These are phyloP conservation scores for Lycophotia porphyrea DNA, from an alignment of 2,888 invertebrate genomes.

Conservation along the genomic window DNA sequence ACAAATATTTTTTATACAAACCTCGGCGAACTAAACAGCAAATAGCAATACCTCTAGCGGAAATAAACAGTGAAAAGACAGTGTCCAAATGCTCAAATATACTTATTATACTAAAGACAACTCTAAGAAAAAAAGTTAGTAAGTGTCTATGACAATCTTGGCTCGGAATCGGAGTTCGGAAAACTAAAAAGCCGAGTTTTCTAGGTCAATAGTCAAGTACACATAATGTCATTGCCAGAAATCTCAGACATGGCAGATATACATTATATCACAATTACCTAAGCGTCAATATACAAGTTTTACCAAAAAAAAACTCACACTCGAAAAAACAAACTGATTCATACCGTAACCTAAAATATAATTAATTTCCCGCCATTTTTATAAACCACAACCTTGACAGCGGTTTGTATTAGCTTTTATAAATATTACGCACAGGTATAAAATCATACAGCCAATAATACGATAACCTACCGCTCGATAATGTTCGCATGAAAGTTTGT, in stretches of 20 bases:
- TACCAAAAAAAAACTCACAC: constrained; percentile 1
- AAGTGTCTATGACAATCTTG: too few relatives aligned
- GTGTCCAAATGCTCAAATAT: too few relatives aligned
- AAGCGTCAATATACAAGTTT: constrained; percentile 5
- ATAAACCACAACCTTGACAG: constrained; percentile 58
- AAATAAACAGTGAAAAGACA: too few relatives aligned
- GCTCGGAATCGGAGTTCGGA: background rate
- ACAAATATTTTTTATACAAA: too few relatives aligned
- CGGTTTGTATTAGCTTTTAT: constrained; percentile 53
- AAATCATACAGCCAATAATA: constrained; percentile 63
- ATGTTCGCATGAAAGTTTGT: constrained; percentile 58
- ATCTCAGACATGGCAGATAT: constrained; percentile 16
- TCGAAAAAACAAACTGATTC: constrained; percentile 31
- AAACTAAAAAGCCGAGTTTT: background rate
- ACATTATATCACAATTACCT: background rate
- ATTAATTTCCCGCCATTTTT: constrained; percentile 53
- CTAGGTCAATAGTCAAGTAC: background rate
- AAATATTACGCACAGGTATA: constrained; percentile 62
- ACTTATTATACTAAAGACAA: too few relatives aligned
- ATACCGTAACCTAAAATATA: constrained; percentile 24
- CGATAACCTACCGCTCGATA: constrained; percentile 66
- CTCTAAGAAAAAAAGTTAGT: too few relatives aligned
- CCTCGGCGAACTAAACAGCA: too few relatives aligned
- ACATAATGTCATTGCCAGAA: background rate
- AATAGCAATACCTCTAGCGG: too few relatives aligned